These are phyloP conservation scores for Neodiprion pinetum DNA, from an alignment of 1,140 invertebrate genomes.

Conservation along the genomic window DNA sequence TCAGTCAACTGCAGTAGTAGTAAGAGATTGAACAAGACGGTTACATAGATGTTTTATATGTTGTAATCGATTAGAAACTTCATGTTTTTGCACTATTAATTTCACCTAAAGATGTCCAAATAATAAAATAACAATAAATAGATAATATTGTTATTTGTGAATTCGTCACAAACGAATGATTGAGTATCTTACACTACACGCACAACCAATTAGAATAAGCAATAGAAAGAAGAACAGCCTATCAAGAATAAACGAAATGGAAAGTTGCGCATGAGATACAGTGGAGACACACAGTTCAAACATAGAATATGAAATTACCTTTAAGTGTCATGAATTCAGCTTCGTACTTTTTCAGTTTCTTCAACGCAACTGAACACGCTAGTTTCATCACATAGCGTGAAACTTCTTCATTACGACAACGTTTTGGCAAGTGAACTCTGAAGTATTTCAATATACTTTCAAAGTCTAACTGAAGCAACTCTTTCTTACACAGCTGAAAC, in stretches of 20 bases:
- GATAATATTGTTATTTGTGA: too few relatives aligned
- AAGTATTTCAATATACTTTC: constrained; percentile 93
- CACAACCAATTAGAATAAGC: constrained; percentile 1
- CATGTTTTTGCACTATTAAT: too few relatives aligned
- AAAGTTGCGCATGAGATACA: constrained; percentile 4
- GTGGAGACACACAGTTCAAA: constrained; percentile 40
- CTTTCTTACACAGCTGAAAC: constrained; percentile 82
- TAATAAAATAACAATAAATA: too few relatives aligned
- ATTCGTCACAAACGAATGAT: background rate
- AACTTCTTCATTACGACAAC: constrained; percentile 89
- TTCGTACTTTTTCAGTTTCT: constrained; percentile 95
- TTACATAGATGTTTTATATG: too few relatives aligned
- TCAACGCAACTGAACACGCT: constrained; percentile 91
- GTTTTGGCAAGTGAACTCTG: constrained; percentile 94
- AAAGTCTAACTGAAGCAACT: constrained; percentile 95
- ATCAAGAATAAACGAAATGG: background rate
- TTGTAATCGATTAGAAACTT: too few relatives aligned
- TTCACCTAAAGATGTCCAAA: too few relatives aligned
- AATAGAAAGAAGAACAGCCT: background rate
- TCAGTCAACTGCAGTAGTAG: too few relatives aligned
- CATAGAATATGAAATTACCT: constrained; percentile 67
- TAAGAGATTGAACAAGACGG: too few relatives aligned
- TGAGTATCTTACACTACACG: background rate
- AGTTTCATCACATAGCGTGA: constrained; percentile 88
- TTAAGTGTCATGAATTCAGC: constrained; percentile 88